Evolutionary conservation across 35 echinoderm and acorn worm species (phyloP).

Genomic region (Chiridota heheva): DNA sequence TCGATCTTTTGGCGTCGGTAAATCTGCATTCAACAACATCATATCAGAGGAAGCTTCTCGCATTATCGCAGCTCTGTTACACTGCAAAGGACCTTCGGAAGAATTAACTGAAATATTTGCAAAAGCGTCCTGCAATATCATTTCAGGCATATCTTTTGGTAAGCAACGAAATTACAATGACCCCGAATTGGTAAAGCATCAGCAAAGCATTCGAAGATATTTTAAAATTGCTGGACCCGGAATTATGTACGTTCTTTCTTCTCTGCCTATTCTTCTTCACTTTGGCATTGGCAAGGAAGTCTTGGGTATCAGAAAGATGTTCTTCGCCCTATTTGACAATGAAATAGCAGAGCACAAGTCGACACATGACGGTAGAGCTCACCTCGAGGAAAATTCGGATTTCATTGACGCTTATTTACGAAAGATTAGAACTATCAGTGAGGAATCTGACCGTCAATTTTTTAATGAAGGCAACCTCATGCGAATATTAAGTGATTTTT

Average conservation of each 20-base stretch:
- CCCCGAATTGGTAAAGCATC: slow-evolving; percentile 21
- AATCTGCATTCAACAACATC: slow-evolving; percentile 5
- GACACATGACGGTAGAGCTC: slow-evolving; percentile 6
- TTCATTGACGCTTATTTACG: slow-evolving; percentile 49
- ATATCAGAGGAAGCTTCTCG: slow-evolving; percentile 11
- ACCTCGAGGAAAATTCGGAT: slow-evolving; percentile 5
- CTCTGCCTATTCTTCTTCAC: slow-evolving; percentile 15
- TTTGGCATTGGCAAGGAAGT: slow-evolving; percentile 13
- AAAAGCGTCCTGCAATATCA: slow-evolving; percentile 63
- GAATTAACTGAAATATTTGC: slow-evolving; percentile 35
- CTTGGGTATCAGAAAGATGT: slow-evolving; percentile 22
- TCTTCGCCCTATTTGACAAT: slow-evolving; percentile 28
- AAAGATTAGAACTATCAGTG: slow-evolving; percentile 36
- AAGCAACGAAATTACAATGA: slow-evolving; percentile 52
- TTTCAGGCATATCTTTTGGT: slow-evolving; percentile 47
- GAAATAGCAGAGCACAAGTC: slow-evolving; percentile 23
- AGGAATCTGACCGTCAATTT: background rate
- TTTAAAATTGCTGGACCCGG: slow-evolving; percentile 32
- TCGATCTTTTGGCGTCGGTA: slow-evolving; percentile 58
- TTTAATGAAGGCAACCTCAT: slow-evolving; percentile 48
- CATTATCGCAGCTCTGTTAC: slow-evolving; percentile 49
- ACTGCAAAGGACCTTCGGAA: background rate
- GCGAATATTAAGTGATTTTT: slow-evolving; percentile 53
- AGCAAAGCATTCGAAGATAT: slow-evolving; percentile 33
- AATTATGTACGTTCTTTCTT: background rate